Percentiles rank a stretch among this genome's conserved stretches.
Evolutionary conservation across 2,113 vertebrate species (phyloP).

Genomic region (Hemiprocne comata): DNA sequence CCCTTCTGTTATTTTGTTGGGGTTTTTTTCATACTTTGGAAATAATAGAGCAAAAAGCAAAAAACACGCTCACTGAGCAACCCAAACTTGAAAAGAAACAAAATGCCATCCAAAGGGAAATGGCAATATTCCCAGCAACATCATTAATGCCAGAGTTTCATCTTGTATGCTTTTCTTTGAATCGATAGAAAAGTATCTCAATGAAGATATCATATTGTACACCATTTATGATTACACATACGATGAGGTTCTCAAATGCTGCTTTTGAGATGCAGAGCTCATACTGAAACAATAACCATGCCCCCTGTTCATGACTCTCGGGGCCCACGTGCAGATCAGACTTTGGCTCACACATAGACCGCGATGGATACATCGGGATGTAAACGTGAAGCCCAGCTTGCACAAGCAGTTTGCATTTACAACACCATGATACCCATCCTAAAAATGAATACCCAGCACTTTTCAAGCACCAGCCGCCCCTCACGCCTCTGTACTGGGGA

Average conservation of each 20-base stretch:
- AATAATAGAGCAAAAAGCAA: slow-evolving; percentile 25
- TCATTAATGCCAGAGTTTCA: neutral
- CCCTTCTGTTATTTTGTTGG: neutral
- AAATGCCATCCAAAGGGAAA: slow-evolving; percentile 47
- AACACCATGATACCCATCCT: neutral
- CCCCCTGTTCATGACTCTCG: fast-evolving
- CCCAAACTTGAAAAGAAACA: slow-evolving; percentile 32
- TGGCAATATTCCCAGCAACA: slow-evolving; percentile 47
- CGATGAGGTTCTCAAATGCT: neutral
- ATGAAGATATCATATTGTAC: neutral
- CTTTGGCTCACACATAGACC: neutral
- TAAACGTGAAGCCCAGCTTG: neutral
- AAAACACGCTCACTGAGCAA: neutral
- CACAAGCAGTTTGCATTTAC: neutral
- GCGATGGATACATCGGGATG: neutral
- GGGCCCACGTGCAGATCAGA: neutral
- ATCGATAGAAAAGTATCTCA: neutral
- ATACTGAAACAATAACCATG: neutral
- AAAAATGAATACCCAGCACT: neutral
- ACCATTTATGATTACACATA: neutral
- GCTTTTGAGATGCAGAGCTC: neutral
- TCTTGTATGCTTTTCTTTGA: neutral
- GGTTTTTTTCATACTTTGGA: neutral
- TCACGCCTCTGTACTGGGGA: neutral
- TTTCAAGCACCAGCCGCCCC: neutral